A percentile compares a stretch with the other conserved stretches of the same genome.
Evolutionary conservation across 2,888 invertebrate species (phyloP).

Genomic region (Melinaea marsaeus): DNA sequence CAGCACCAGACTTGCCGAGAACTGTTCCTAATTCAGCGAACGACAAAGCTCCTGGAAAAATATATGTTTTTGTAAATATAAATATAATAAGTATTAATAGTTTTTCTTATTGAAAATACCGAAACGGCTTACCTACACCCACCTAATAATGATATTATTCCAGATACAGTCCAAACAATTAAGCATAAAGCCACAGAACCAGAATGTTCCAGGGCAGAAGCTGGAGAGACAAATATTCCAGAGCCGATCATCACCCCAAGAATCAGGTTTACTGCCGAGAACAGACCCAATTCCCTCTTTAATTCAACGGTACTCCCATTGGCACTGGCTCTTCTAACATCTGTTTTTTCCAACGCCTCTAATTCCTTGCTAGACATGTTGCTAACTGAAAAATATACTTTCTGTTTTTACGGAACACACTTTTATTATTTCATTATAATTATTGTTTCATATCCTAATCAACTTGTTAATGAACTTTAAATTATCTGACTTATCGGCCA

Average conservation of each 20-base stretch:
- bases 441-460: slow-evolving; percentile 15
- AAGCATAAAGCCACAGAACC: slow-evolving; percentile 89
- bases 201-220: slow-evolving; percentile 84
- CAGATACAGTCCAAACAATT: slow-evolving; percentile 87
- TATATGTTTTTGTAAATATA: neutral
- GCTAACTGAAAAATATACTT: slow-evolving; percentile 34
- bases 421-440: neutral
- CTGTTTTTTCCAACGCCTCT: slow-evolving; percentile 43
- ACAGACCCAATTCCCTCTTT: slow-evolving; percentile 85
- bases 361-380: slow-evolving; percentile 50
- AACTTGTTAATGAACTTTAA: slow-evolving; percentile 46
- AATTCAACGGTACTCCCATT: slow-evolving; percentile 76
- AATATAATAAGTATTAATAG: slow-evolving; percentile 4
- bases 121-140: slow-evolving; percentile 63
- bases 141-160: slow-evolving; percentile 88
- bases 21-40: slow-evolving; percentile 90
- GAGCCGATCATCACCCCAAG: slow-evolving; percentile 94
- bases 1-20: slow-evolving; percentile 87
- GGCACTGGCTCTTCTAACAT: slow-evolving; percentile 39
- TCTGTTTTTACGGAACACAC: neutral
- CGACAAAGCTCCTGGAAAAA: slow-evolving; percentile 81
- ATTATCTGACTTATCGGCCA: slow-evolving; percentile 12
- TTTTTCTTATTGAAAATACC: slow-evolving; percentile 1
- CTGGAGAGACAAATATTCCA: slow-evolving; percentile 91
- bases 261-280: slow-evolving; percentile 89